phyloP scores from a whole-genome alignment of 2,797 vertebrate species.

The Fringilla coelebs region DNA sequence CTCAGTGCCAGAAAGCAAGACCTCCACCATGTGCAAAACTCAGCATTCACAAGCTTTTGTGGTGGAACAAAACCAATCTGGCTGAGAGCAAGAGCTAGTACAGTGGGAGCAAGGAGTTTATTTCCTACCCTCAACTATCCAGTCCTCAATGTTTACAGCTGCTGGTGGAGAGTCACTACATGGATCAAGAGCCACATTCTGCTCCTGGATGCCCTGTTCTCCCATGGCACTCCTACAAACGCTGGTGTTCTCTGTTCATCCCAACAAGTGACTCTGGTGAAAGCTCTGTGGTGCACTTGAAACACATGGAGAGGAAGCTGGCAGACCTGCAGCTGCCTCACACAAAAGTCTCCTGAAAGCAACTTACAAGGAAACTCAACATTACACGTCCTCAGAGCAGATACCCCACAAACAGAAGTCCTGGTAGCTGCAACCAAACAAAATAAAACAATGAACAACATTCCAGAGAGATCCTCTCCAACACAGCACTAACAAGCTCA shows the following conservation, averaged over 20 bases:
- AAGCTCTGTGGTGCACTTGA: accelerated
- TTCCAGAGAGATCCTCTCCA: not conserved
- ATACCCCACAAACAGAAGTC: accelerated
- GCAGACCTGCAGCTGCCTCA: not conserved
- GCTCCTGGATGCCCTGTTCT: not conserved
- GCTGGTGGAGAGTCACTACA: not conserved
- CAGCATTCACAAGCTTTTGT: not conserved
- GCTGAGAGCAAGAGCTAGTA: not conserved
- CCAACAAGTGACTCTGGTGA: not conserved
- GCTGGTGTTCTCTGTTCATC: not conserved
- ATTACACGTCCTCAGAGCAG: accelerated
- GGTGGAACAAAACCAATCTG: not conserved
- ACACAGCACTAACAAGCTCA: not conserved
- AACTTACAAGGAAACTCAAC: not conserved
- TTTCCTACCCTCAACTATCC: accelerated
- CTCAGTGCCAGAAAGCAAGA: not conserved
- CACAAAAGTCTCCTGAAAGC: not conserved
- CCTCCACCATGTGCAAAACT: accelerated
- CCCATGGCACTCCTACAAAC: not conserved
- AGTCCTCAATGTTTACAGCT: not conserved
- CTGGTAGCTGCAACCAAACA: not conserved
- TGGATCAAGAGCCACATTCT: not conserved
- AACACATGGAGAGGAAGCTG: accelerated
- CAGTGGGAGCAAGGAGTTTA: not conserved
- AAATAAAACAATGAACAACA: not conserved